Evolutionary conservation across 2,888 invertebrate species (phyloP), one percentile per base, ranked within the genome.

Genomic region (Pammene aurita): DNA sequence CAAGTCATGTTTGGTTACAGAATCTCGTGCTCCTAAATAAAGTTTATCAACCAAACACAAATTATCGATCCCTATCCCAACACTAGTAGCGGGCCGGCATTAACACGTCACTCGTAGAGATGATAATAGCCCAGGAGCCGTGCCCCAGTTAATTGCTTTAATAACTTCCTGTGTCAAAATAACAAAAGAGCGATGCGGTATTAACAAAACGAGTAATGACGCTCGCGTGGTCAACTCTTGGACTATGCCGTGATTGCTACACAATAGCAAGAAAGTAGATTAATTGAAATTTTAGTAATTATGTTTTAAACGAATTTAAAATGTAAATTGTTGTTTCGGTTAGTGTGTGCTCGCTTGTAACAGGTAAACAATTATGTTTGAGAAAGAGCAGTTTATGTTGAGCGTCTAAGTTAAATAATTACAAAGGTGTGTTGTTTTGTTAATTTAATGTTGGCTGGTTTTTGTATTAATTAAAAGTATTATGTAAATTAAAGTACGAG

Each of bases 141-240:
- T 89, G 88, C 88, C 86, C 87, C 87, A 86, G 86, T 92, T 92
- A 92, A 92, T 92, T 92, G 89, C 92, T 92, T 90, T 92, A 92
- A 92, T 92, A 92, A 91, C 92, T 92, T 92, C 92, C 92, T 92
- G 92, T 90, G 92, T 92, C 92, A 92, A 92, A 92, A 92, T 92
- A 92, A 92, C 92, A 92, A 92, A 90, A 90, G 92, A 91, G 86
- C 86, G 77, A 80, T 81, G 85, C 84, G 83, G 84, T 88, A 88
- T 87, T 88, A 88, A 88, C 89, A 84, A 85, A 88, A 89, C 86
- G 84, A 80, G 80, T 87, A 86, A 87, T 86, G 84, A 83, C 80
- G 81, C 72, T 79, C 77, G 78, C 79, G 78, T 78, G 80, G 78
- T 78, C 76, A 73, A 78, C 85, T 85, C 81, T 80, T 79, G 83